A percentile compares a stretch with the other conserved stretches of the same genome.
These are phyloP conservation scores for Zaprionus davidi DNA, from an alignment of 1,140 invertebrate genomes.

Conservation along the genomic window DNA sequence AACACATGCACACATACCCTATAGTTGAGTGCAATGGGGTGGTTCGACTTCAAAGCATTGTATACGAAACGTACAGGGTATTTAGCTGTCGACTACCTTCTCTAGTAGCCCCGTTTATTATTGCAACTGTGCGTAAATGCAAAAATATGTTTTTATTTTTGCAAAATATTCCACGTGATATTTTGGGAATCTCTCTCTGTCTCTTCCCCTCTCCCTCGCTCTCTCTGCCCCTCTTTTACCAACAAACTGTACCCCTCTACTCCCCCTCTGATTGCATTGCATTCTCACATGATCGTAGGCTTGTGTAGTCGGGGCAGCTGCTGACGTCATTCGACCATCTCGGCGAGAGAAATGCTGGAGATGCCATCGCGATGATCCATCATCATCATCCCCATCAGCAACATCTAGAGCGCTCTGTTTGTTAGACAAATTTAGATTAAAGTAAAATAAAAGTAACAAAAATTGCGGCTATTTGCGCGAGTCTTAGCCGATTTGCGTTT, in stretches of 20 bases:
- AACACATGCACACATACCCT: slow-evolving; percentile 20
- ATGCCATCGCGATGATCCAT: slow-evolving; percentile 50
- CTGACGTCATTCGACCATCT: slow-evolving; percentile 32
- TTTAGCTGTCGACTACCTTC: background rate
- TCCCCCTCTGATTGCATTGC: background rate
- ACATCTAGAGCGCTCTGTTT: slow-evolving; percentile 11
- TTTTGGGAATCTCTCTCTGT: slow-evolving; percentile 1
- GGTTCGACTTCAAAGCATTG: too few species aligned
- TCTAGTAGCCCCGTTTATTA: background rate
- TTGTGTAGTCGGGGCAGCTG: slow-evolving; percentile 28
- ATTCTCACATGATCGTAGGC: background rate
- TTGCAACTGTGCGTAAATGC: slow-evolving; percentile 38
- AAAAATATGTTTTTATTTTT: slow-evolving; percentile 41
- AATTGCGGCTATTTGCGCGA: slow-evolving; percentile 1
- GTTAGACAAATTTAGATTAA: slow-evolving; percentile 30
- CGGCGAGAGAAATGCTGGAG: slow-evolving; percentile 32
- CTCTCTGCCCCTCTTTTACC: background rate
- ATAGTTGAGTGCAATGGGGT: background rate
- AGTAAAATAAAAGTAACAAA: background rate
- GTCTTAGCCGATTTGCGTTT: slow-evolving; percentile 16
- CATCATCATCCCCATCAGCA: slow-evolving; percentile 22
- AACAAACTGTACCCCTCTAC: background rate
- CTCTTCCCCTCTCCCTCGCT: background rate
- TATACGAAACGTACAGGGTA: background rate
- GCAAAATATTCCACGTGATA: slow-evolving; percentile 22